Evolutionary conservation across 1,140 invertebrate genomes (phyloP), one percentile per base, ranked within the genome.

Genomic region (Pseudomyrmex flavicornis): DNA sequence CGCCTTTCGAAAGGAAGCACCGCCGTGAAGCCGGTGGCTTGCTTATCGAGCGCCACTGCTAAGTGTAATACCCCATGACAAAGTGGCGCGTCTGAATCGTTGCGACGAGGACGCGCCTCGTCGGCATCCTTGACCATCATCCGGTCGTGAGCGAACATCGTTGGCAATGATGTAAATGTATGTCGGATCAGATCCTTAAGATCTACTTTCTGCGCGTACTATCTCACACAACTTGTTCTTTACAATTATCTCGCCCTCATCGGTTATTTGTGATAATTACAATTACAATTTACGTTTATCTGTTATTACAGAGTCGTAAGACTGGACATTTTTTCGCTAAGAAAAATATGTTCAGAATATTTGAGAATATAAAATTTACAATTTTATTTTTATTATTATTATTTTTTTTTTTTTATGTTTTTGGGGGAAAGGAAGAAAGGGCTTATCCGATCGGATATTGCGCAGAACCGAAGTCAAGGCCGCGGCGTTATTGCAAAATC

Each of bases 61-160:
- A 85, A 70, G 84, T 68, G 87, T 88, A 89, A 88, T 88, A 88
- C 83, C 26, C 87, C 86, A 85, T 88, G 87, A 88, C 86, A 88
- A 88, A 88, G 87, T 88, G 87, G 87, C 83, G 76, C 73, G 87
- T 85, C 76, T 88, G 87, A 83, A 70, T 76, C 66, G 65, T 82
- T 72, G 82, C 73, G 73, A 79, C 73, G 80, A 74, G 86, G 86
- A 88, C 83, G 84, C 74, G 74, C 58, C 65, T 74, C 63, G 74
- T 59, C 50, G 35, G 48, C 56, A 88, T 88, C 87, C 87, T 88
- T 88, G 85, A 85, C 87, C 87, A 84, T 85, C 82, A 77, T 82
- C 86, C 87, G 83, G 76, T 83, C 68, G 73, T 46, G 68, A 83
- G 59, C 2, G 46, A 79, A 46, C 13, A 17, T 68, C 15, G 54